Conservation (phyloP, 1,140 invertebrate genomes). For the Microplitis demolitor region DNA sequence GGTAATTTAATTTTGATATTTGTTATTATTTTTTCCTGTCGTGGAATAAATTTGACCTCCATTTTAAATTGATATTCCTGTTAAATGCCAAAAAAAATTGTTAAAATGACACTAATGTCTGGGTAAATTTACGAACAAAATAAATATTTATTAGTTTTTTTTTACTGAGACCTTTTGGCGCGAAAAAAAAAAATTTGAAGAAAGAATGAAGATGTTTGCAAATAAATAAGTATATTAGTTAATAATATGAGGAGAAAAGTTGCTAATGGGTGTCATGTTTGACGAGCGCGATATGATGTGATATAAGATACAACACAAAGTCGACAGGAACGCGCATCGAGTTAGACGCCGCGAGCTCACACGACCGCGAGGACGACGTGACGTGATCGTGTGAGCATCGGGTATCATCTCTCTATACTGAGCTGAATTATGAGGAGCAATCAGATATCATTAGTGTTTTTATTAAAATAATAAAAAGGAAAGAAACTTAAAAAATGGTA, state of each 20-base stretch:
- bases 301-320: constrained; percentile 42
- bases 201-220: too few relatives aligned
- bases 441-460: constrained; percentile 60
- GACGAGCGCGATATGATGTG: constrained; percentile 33
- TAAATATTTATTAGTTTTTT: too few relatives aligned
- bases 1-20: too few relatives aligned
- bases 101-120: too few relatives aligned
- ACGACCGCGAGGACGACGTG: constrained; percentile 23
- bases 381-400: constrained; percentile 38
- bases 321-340: constrained; percentile 23
- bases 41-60: too few relatives aligned
- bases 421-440: constrained; percentile 48
- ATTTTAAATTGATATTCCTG: too few relatives aligned
- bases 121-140: too few relatives aligned
- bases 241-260: background rate
- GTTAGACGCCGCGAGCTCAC: constrained; percentile 38
- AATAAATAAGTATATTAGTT: too few relatives aligned
- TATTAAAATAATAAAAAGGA: constrained; percentile 19
- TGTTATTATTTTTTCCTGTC: too few relatives aligned
- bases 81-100: too few relatives aligned
- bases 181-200: too few relatives aligned
- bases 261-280: constrained; percentile 5
- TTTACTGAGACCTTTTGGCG: too few relatives aligned
- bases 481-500: constrained; percentile 30
- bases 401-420: constrained; percentile 47